phyloP scores from a whole-genome alignment of 1,140 invertebrate genomes.

The Heliconius hermathena region DNA sequence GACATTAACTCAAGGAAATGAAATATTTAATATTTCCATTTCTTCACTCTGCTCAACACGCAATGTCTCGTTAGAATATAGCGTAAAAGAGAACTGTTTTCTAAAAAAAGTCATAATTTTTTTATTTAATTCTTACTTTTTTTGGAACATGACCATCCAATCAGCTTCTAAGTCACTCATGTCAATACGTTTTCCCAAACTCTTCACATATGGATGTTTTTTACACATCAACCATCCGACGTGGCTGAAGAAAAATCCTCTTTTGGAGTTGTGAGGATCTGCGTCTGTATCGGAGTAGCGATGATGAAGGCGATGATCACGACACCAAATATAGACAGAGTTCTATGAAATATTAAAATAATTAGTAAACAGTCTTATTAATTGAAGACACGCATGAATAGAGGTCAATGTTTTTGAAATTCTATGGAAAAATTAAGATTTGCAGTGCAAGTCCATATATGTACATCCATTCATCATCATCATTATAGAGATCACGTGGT shows the following conservation, averaged over 20 bases:
- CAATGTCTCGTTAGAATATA: no score
- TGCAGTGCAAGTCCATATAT: no score
- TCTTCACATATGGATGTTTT: slow-evolving; percentile 85
- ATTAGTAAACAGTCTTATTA: no score
- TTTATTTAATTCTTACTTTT: slow-evolving; percentile 81
- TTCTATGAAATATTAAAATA: slow-evolving; percentile 59
- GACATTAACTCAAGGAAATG: no score
- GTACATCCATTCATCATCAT: no score
- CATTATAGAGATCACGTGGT: no score
- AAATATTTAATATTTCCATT: no score
- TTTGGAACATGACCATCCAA: slow-evolving; percentile 87
- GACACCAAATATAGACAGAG: slow-evolving; percentile 79
- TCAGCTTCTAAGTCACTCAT: slow-evolving; percentile 87
- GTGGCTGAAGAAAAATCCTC: slow-evolving; percentile 87
- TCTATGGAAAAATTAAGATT: no score
- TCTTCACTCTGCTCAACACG: no score
- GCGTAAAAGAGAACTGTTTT: not conserved
- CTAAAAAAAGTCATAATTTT: not conserved
- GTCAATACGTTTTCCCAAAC: slow-evolving; percentile 84
- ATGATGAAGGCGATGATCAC: slow-evolving; percentile 86
- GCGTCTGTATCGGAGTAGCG: slow-evolving; percentile 86
- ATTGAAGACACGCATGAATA: no score
- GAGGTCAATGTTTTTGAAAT: no score
- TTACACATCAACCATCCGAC: slow-evolving; percentile 85
- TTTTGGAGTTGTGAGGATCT: slow-evolving; percentile 85